Evolutionary conservation across 2,113 vertebrate species (phyloP), one percentile per base, ranked within the genome.

Genomic region (Peromyscus leucopus): DNA sequence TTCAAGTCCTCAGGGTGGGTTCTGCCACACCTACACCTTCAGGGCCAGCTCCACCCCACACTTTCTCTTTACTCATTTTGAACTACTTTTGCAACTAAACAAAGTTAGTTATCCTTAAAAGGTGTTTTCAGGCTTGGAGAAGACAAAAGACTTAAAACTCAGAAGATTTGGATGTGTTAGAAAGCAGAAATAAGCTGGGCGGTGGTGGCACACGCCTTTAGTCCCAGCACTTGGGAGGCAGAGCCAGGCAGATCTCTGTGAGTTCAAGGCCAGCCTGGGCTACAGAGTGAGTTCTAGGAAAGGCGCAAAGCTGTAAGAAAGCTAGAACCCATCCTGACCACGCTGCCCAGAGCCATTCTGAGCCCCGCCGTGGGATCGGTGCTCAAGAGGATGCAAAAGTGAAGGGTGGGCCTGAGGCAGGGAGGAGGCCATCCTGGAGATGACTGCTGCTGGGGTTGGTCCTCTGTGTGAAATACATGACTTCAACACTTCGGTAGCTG

Each of bases 61-160:
- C 26, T 51, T 85, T 31, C 11, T 59, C 55, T 61, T n/a, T 9
- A 22, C 17, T 59, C 9, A 28, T 61, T 79, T n/a, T 55, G 13
- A 76, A 75, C 48, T 80, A 59, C 39, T 92, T 93, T 92, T 7
- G 57, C 39, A 71, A 65, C 31, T 57, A 82, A 87, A 74, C 65
- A 82, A 87, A 74, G 86, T 71, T 67, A 80, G 24, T 87, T 36
- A 76, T 17, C 42, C 91, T 71, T 92, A 75, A 84, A 80, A 63
- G 59, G 17, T 55, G 61, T 83, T 28, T 83, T 12, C 42, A 59
- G 42, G 65, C 91, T 65, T 9, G 4, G 48, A n/a, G 31, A 48
- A 76, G 59, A 74, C 4, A 13, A 74, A 31, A 61, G 39, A 36
- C 69, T 75, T 71, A 88, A 79, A 67, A 69, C 28, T 46, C 15